Conservation (phyloP, 1,140 invertebrate genomes). For the Tribolium castaneum region DNA sequence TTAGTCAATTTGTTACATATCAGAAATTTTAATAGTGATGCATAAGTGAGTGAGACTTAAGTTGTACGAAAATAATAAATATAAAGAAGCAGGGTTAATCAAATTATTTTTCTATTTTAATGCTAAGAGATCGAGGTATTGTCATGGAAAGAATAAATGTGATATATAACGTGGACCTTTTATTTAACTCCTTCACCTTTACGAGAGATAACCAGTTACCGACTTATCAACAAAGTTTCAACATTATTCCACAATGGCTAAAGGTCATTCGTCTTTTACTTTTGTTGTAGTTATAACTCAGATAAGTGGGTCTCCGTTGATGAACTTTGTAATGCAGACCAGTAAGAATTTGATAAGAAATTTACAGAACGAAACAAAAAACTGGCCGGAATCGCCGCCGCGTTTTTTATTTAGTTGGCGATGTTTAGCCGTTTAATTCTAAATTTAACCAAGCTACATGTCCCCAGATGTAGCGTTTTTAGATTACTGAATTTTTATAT, state of each 20-base stretch:
- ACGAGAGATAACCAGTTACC: background rate
- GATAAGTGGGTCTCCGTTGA: background rate
- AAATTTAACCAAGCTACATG: too few relatives aligned
- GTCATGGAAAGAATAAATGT: slow-evolving; percentile 17
- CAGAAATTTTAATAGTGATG: slow-evolving; percentile 18
- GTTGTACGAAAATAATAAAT: background rate
- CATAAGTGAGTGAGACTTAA: slow-evolving; percentile 7
- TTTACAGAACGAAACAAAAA: background rate
- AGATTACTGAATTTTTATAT: too few relatives aligned
- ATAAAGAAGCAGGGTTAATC: slow-evolving; percentile 18
- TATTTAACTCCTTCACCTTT: background rate
- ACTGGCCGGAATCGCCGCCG: too few relatives aligned
- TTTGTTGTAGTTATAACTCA: too few relatives aligned
- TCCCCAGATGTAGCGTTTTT: too few relatives aligned
- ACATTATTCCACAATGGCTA: too few relatives aligned
- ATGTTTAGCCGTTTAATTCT: too few relatives aligned
- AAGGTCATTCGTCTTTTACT: too few relatives aligned
- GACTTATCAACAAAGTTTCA: background rate
- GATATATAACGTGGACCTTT: background rate
- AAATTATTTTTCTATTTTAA: slow-evolving; percentile 27
- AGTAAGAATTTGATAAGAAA: background rate
- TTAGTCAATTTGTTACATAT: slow-evolving; percentile 24
- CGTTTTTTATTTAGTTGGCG: too few relatives aligned
- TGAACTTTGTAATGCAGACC: background rate
- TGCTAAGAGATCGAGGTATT: background rate